Conservation (phyloP, 2,797 vertebrate genomes). For the Rousettus madagascariensis region DNA sequence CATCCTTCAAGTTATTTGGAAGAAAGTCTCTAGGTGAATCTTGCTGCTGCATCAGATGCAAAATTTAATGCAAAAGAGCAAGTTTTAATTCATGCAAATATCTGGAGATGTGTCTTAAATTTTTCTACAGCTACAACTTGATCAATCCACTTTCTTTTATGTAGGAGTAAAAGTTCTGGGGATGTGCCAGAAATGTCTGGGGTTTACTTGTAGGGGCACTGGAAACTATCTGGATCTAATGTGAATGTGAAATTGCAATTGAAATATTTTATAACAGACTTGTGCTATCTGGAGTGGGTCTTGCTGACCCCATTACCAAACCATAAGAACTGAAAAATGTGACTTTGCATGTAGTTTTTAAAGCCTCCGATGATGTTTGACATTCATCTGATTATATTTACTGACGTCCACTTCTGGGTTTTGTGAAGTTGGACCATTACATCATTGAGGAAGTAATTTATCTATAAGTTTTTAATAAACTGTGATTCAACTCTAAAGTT, state of each 20-base stretch:
- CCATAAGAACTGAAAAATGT: background rate
- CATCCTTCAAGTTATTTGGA: background rate
- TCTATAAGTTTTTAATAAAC: background rate
- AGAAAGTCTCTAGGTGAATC: background rate
- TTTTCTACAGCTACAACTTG: background rate
- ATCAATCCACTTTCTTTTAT: background rate
- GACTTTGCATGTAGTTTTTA: background rate
- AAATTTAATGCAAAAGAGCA: background rate
- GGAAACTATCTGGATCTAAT: background rate
- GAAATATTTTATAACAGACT: background rate
- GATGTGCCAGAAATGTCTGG: background rate
- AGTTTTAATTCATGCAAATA: background rate
- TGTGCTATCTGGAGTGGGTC: no score
- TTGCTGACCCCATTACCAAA: background rate
- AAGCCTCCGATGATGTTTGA: background rate
- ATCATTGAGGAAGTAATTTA: background rate
- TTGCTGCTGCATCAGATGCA: background rate
- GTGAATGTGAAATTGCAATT: background rate
- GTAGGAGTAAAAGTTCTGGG: background rate
- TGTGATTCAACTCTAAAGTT: background rate
- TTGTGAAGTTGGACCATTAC: background rate
- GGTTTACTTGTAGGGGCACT: background rate
- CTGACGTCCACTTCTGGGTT: background rate
- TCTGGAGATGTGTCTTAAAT: background rate
- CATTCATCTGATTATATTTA: background rate